These are phyloP conservation scores for Oxystoma pomonae DNA, from an alignment of 2,888 invertebrate genomes.

Conservation along the genomic window DNA sequence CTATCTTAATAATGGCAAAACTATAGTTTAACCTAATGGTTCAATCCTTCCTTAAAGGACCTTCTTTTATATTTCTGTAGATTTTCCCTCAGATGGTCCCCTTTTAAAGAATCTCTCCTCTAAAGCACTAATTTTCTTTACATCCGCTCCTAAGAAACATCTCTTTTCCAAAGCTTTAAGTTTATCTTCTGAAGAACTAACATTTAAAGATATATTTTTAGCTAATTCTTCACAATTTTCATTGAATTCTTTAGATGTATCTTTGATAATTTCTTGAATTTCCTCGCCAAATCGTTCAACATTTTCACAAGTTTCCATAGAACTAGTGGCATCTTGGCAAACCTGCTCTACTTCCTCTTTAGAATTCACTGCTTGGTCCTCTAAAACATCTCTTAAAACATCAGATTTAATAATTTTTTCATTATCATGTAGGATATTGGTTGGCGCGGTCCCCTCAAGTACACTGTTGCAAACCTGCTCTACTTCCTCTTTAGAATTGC, in stretches of 20 bases:
- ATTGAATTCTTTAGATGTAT: background rate
- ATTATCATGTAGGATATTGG: background rate
- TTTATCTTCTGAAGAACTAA: background rate
- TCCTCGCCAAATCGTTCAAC: background rate
- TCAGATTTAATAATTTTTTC: background rate
- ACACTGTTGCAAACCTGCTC: background rate
- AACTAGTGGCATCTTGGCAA: background rate
- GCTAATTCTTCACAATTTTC: background rate
- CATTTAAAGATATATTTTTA: too few relatives aligned
- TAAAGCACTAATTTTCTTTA: background rate
- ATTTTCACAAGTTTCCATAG: background rate
- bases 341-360: background rate
- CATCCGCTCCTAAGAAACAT: background rate
- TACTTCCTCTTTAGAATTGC: background rate
- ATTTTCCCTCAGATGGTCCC: too few relatives aligned
- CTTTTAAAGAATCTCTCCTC: background rate
- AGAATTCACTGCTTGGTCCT: background rate
- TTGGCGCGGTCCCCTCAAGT: background rate
- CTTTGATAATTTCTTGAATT: background rate
- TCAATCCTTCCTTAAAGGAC: too few relatives aligned
- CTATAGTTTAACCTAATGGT: too few relatives aligned
- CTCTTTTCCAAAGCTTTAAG: background rate
- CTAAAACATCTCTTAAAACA: background rate
- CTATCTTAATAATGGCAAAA: too few relatives aligned
- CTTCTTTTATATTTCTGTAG: too few relatives aligned